Evolutionary conservation across 2,113 vertebrate genomes (phyloP).

Genomic region (Ibidorhyncha struthersii): DNA sequence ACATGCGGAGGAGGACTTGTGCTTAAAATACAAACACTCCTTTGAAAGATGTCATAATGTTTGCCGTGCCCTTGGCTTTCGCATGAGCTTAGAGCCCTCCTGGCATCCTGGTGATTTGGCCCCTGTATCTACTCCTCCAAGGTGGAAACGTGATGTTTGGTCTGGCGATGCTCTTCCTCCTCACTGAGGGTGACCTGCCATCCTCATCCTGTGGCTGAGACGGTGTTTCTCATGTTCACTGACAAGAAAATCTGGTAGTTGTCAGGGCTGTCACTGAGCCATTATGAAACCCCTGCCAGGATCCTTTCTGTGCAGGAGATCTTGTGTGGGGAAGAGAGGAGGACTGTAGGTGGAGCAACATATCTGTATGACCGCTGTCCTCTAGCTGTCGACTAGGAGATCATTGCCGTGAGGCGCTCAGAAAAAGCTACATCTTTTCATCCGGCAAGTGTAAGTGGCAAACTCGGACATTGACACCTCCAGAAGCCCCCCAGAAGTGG

Average conservation of each 20-base stretch:
- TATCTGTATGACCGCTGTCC: not conserved
- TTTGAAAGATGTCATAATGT: not conserved
- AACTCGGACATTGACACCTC: not conserved
- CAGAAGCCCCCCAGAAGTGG: not conserved
- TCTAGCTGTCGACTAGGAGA: not conserved
- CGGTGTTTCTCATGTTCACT: not conserved
- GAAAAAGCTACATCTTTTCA: not conserved
- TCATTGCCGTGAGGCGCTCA: not conserved
- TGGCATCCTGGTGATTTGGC: not conserved
- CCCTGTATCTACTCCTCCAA: not conserved
- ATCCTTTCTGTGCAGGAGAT: not conserved
- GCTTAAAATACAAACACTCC: not conserved
- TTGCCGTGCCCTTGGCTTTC: not conserved
- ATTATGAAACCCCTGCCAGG: not conserved
- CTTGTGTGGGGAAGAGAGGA: not conserved
- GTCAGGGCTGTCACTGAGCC: not conserved
- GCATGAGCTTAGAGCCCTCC: not conserved
- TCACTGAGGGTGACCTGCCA: fast-evolving
- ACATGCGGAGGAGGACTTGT: not conserved
- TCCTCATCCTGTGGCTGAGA: not conserved
- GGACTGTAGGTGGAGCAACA: not conserved
- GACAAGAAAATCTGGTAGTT: not conserved
- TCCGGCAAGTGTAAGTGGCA: not conserved
- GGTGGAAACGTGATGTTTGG: fast-evolving
- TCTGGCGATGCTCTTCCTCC: not conserved